These are phyloP conservation scores for Eurosta solidaginis DNA, from an alignment of 1,140 invertebrate species.

Conservation along the genomic window DNA sequence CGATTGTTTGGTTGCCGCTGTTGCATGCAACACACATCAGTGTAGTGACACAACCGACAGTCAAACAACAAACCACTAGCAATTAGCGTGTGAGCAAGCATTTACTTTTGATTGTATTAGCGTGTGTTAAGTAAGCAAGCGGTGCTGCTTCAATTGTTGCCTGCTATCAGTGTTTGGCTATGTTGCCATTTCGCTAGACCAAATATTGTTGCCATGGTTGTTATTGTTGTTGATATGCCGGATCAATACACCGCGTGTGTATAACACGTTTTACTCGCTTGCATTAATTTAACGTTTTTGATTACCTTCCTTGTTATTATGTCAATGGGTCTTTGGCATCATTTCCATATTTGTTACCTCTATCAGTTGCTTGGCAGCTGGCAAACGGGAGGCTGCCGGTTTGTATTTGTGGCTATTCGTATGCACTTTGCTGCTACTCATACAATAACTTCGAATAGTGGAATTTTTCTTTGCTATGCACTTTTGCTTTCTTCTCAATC, in stretches of 20 bases:
- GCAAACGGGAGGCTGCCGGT: not conserved
- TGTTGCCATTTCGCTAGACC: not conserved
- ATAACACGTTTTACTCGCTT: conserved; percentile 5
- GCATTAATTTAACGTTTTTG: conserved; percentile 36
- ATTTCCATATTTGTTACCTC: conserved; percentile 18
- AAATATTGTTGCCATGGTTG: not conserved
- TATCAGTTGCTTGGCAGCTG: not conserved
- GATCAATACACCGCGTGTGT: not conserved
- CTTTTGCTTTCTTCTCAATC: conserved; percentile 22
- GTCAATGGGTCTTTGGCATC: conserved; percentile 54
- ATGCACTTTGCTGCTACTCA: not conserved
- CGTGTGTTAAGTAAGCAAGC: not conserved
- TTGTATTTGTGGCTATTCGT: too few species aligned
- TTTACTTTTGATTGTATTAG: not conserved
- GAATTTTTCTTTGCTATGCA: not conserved
- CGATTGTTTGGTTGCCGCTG: not conserved
- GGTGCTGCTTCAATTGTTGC: not conserved
- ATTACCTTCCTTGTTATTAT: conserved; percentile 59
- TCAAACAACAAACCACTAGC: not conserved
- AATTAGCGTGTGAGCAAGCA: not conserved
- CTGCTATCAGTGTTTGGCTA: not conserved
- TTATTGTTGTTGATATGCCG: not conserved
- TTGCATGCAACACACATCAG: conserved; percentile 12
- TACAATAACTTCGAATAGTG: not conserved
- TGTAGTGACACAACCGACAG: too few species aligned